Base-by-base conservation (phyloP, 2,888 invertebrate genomes). In the Oscheius sp. region DNA sequence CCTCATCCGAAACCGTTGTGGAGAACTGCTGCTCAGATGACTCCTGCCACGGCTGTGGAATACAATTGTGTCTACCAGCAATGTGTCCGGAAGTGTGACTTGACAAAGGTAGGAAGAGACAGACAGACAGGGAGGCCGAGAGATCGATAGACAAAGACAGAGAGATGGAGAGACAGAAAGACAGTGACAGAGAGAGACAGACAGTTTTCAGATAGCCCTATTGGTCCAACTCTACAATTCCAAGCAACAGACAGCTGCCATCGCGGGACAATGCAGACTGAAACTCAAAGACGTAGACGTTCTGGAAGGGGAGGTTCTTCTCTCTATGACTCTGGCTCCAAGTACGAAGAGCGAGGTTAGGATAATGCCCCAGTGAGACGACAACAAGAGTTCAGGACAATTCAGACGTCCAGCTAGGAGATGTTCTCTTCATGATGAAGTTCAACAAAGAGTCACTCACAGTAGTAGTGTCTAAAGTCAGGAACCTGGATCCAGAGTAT, bases 1-100 rank as follows among this genome's bases (percentile, higher is more conserved):
- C 73, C 73, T 11, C 73, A 73, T 55, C 73, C 73, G 11, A 73
- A 73, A 55, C 73, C 73, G 4, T 51, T 73, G 9, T 73, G 73
- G 73, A 63, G 73, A 37, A 73, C 73, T 1, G 73, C 48, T 21
- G 73, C 73, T 13, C 50, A 42, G 29, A 53, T 33, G 33, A 73
- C 73, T n/a, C 73, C 73, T 5, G 62, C 73, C 32, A 35, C 42
- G 3, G n/a, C 47, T 1, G 35, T 73, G n/a, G 73, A 63, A 11
- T 73, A 63, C 63, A 65, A 65, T 50, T 63, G 42, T 48, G 47
- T 73, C 42, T 65, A 58, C 37, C 73, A 73, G 42, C 73, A 73
- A 53, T 73, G 73, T 32, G 63, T 73, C 13, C n/a, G 53, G 33
- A 62, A 42, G 35, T 33, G 33, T 2, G 73, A 73, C 32, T 29